These are phyloP conservation scores for Wasmannia auropunctata DNA, from an alignment of 1,140 invertebrate genomes.

Conservation along the genomic window DNA sequence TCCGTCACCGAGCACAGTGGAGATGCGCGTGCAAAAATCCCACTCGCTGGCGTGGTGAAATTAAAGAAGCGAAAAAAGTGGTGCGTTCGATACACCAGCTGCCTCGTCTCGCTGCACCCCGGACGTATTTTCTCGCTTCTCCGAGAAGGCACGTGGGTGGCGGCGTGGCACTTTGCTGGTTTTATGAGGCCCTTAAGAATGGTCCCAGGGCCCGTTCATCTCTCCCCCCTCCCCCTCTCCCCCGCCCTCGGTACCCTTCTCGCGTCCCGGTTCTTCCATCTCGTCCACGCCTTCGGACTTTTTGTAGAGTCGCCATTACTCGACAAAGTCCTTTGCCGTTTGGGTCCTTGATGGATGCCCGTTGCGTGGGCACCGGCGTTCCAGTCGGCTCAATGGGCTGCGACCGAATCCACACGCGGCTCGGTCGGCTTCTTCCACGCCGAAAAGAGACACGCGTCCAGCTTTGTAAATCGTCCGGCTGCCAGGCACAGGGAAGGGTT, in stretches of 20 bases:
- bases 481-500: constrained; percentile 43
- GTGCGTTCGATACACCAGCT: constrained; percentile 80
- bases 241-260: constrained; percentile 7
- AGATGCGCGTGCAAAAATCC: constrained; percentile 24
- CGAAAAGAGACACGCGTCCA: constrained; percentile 71
- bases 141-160: constrained; percentile 81
- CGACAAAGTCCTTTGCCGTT: constrained; percentile 82
- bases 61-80: constrained; percentile 71
- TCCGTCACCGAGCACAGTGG: background rate
- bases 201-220: constrained; percentile 69
- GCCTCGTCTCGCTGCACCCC: constrained; percentile 70
- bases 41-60: constrained; percentile 33
- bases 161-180: constrained; percentile 81
- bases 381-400: constrained; percentile 72
- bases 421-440: constrained; percentile 43
- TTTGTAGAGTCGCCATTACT: constrained; percentile 82
- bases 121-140: constrained; percentile 78
- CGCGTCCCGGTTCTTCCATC: constrained; percentile 44
- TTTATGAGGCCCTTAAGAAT: constrained; percentile 81
- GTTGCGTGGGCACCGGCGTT: constrained; percentile 80
- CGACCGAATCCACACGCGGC: constrained; percentile 73
- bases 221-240: constrained; percentile 50
- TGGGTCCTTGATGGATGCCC: constrained; percentile 81
- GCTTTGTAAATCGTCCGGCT: constrained; percentile 70
- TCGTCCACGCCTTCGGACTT: constrained; percentile 66